These are phyloP conservation scores for Bathynomus jamesi DNA, from an alignment of 1,140 invertebrate genomes.

Conservation along the genomic window DNA sequence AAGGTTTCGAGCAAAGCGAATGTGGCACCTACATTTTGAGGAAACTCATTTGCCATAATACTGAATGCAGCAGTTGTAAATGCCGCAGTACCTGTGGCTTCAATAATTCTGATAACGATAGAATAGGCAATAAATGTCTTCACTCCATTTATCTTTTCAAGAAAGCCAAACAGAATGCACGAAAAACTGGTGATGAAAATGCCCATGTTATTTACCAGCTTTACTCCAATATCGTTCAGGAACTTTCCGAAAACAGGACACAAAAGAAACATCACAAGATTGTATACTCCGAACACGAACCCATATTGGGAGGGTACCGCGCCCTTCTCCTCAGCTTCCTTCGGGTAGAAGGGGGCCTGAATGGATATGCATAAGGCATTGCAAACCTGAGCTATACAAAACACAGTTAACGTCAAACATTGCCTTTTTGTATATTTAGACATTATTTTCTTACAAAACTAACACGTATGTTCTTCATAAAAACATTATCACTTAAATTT, in stretches of 20 bases:
- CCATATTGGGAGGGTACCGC: constrained; percentile 81
- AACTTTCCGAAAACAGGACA: constrained; percentile 81
- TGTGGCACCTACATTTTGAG: constrained; percentile 76
- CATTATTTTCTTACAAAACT: too few relatives aligned
- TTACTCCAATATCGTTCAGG: constrained; percentile 69
- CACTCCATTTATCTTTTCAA: constrained; percentile 71
- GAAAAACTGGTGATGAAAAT: constrained; percentile 65
- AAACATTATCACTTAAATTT: too few relatives aligned
- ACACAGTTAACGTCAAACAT: constrained; percentile 70
- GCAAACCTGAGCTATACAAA: constrained; percentile 77
- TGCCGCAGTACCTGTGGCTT: constrained; percentile 83
- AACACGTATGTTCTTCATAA: too few relatives aligned
- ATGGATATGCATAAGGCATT: constrained; percentile 79
- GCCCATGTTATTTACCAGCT: constrained; percentile 74
- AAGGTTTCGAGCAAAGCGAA: constrained; percentile 84
- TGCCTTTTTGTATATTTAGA: constrained; percentile 72
- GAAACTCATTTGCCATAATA: constrained; percentile 70
- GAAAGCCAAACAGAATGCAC: constrained; percentile 51
- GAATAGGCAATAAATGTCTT: constrained; percentile 73
- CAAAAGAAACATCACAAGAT: constrained; percentile 77
- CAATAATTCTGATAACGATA: constrained; percentile 76
- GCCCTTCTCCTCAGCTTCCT: constrained; percentile 73
- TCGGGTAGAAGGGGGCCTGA: constrained; percentile 48
- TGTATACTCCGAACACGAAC: constrained; percentile 84
- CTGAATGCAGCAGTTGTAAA: constrained; percentile 83